Conservation (phyloP, 2,797 vertebrate species). For the Geotrypetes seraphini region DNA sequence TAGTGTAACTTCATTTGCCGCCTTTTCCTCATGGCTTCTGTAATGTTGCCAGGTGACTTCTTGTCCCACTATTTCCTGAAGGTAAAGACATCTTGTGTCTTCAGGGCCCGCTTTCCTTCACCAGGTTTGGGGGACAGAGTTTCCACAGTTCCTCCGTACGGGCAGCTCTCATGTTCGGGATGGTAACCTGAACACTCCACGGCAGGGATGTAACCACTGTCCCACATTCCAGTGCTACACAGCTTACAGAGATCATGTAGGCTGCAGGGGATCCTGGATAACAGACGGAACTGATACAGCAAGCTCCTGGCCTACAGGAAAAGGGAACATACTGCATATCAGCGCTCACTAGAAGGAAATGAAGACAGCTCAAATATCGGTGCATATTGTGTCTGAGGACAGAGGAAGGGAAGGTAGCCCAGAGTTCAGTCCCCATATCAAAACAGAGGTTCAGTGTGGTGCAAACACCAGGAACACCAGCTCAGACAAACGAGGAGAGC, state of each 20-base stretch:
- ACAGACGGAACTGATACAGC: conserved; percentile 91
- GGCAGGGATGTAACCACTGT: conserved; percentile 89
- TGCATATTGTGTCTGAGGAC: not conserved
- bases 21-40: not conserved
- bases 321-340: not conserved
- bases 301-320: conserved; percentile 78
- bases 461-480: no score
- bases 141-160: conserved; percentile 77
- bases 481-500: no score
- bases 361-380: not conserved
- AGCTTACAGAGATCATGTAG: conserved; percentile 89
- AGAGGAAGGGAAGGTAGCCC: not conserved
- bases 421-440: no score
- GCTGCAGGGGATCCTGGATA: conserved; percentile 89
- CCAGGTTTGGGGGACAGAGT: conserved; percentile 46
- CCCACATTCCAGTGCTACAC: conserved; percentile 95
- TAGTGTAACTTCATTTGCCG: conserved; percentile 21
- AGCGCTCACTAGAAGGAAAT: not conserved
- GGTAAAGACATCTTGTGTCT: conserved; percentile 73
- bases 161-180: conserved; percentile 77
- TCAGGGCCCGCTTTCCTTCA: conserved; percentile 65
- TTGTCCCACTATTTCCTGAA: conserved; percentile 80
- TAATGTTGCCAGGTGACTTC: no score
- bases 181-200: conserved; percentile 93
- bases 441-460: not conserved